These are phyloP conservation scores for Penelope pileata DNA, from an alignment of 2,113 vertebrate species.

Conservation along the genomic window DNA sequence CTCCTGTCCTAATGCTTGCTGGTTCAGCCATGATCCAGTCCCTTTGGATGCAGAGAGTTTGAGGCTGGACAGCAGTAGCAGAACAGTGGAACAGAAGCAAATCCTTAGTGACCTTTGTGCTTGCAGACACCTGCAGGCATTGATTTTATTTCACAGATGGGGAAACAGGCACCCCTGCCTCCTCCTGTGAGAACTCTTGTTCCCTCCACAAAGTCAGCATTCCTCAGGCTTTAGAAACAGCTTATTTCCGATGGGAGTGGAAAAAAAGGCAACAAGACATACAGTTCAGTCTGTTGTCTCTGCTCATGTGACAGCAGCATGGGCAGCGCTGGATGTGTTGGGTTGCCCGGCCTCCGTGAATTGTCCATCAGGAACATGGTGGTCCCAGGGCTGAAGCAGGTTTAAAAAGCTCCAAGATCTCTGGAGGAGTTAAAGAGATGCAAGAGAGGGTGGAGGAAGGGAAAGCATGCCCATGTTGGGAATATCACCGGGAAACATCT, in stretches of 20 bases:
- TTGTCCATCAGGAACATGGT: not conserved
- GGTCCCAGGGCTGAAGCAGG: not conserved
- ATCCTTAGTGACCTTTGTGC: not conserved
- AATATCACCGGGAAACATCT: not conserved
- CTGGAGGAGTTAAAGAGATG: not conserved
- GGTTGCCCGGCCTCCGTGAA: not conserved
- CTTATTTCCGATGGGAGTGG: not conserved
- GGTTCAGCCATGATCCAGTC: not conserved
- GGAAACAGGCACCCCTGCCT: not conserved
- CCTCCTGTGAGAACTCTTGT: not conserved
- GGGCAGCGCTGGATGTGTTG: not conserved
- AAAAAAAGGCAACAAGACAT: not conserved
- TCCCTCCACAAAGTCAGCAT: not conserved
- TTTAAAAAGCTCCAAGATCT: constrained; percentile 7
- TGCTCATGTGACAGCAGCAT: not conserved
- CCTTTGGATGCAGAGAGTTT: not conserved
- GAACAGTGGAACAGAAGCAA: not conserved
- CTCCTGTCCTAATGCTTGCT: not conserved
- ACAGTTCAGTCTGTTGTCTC: not conserved
- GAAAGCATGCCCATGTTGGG: not conserved
- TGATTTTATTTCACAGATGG: not conserved
- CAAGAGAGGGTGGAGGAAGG: not conserved
- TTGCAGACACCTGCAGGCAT: not conserved
- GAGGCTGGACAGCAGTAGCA: not conserved
- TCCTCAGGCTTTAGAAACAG: not conserved